These are phyloP conservation scores for Pelvicachromis taeniatus DNA, from an alignment of 2,113 vertebrate species.

Conservation along the genomic window DNA sequence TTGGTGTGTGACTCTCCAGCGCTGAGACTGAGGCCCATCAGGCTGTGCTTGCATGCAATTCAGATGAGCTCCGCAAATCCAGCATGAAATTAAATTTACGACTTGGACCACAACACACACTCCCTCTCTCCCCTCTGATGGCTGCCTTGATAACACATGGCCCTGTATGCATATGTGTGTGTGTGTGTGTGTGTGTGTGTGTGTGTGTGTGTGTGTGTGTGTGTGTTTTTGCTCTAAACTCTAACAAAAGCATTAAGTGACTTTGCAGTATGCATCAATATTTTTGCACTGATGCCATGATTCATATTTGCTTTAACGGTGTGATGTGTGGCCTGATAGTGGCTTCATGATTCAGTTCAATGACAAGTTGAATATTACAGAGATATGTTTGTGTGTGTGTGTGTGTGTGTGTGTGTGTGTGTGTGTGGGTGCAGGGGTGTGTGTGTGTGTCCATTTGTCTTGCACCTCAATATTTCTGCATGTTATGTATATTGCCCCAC, in stretches of 20 bases:
- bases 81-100: slow-evolving; percentile 80
- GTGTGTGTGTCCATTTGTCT: background rate
- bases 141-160: slow-evolving; percentile 57
- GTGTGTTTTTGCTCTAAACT: background rate
- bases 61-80: slow-evolving; percentile 77
- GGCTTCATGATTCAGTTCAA: slow-evolving; percentile 15
- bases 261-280: slow-evolving; percentile 7
- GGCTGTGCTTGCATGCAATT: slow-evolving; percentile 72
- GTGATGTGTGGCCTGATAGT: background rate
- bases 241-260: slow-evolving; percentile 28
- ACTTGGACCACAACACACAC: slow-evolving; percentile 66
- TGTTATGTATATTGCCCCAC: slow-evolving; percentile 26
- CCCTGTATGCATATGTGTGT: background rate
- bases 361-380: slow-evolving; percentile 19
- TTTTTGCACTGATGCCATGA: slow-evolving; percentile 24
- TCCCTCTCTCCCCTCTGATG: slow-evolving; percentile 37
- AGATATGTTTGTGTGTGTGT: background rate
- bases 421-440: background rate
- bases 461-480: slow-evolving; percentile 21
- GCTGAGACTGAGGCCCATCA: slow-evolving; percentile 64
- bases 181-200: background rate
- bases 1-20: slow-evolving; percentile 38
- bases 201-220: background rate
- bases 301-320: slow-evolving; percentile 35
- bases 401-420: background rate